Evolutionary conservation across 2,797 vertebrate species (phyloP), one percentile per base, ranked within the genome.

Genomic region (Mormyrus hasselquistii): DNA sequence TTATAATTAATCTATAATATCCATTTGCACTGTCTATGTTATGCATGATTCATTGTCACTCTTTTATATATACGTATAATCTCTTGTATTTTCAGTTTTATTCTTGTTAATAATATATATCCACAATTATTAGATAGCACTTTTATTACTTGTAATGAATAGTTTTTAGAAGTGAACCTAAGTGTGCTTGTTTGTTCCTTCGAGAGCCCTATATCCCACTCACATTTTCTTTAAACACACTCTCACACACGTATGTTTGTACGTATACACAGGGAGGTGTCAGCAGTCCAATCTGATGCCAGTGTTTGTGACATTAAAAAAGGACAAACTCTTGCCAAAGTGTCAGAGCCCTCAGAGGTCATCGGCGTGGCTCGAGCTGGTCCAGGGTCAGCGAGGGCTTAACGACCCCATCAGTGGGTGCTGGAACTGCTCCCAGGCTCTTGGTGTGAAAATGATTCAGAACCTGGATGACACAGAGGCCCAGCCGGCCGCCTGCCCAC

Each of bases 241-340:
- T 1, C 25, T 29, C 62, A 88, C 47, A 86, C 47, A 90, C 90
- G 87, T 49, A 86, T 19, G 47, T 44, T 41, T 79, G 87, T 49
- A 83, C 0, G 34, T 53, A 62, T 22, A 14, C 44, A 92, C 93
- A 92, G 91, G 91, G 91, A 90, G 93, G 94, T 92, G 92, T 92
- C 91, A 93, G 91, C 19, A 93, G 22, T 29, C 89, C 95, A 94
- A 95, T 94, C 96, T 47, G 76, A 82, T 2, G 19, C 38, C 38
- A 47, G 76, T 41, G 19, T 19, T 41, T n/a, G 29, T 47, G 29
- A 47, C 19, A 49, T 47, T 41, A 14, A 6, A 16, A n/a, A 34
- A 62, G 4, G 4, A 62, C 47, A 76, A 85, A 88, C 87, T 90
- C 88, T 88, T 88, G 85, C 53, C 83, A 41, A 52, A 88, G 90